Conservation (phyloP, 2,888 invertebrate species). For the Macrophya alboannulata region DNA sequence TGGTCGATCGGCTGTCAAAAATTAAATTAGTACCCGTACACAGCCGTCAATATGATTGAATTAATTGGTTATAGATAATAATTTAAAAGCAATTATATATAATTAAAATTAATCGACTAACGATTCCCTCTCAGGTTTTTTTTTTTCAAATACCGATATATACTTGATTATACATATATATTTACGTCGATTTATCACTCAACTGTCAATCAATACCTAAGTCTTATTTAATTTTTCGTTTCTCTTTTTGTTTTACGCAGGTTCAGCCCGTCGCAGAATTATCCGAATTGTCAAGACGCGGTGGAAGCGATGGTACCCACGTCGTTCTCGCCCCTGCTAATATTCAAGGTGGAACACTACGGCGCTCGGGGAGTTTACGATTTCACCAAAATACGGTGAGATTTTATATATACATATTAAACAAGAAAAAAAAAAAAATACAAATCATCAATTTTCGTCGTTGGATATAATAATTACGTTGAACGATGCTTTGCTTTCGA, state of each 20-base stretch:
- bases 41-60: conserved; percentile 3
- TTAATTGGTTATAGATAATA: background rate
- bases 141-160: background rate
- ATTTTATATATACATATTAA: conserved; percentile 59
- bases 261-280: conserved; percentile 97
- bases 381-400: conserved; percentile 87
- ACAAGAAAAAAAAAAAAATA: too few relatives aligned
- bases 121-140: background rate
- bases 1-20: background rate
- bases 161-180: background rate
- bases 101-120: background rate
- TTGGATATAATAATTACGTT: too few relatives aligned
- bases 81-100: background rate
- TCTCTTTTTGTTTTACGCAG: conserved; percentile 79
- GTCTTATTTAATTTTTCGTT: background rate
- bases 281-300: conserved; percentile 93
- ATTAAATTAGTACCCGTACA: conserved; percentile 11
- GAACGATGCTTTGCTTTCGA: too few relatives aligned
- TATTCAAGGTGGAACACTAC: conserved; percentile 89
- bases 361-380: conserved; percentile 90
- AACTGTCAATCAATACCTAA: background rate
- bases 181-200: background rate
- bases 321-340: conserved; percentile 87
- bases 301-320: conserved; percentile 85
- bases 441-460: background rate